phyloP scores from a whole-genome alignment of 2,113 vertebrate genomes.

The Corydoras sp. region DNA sequence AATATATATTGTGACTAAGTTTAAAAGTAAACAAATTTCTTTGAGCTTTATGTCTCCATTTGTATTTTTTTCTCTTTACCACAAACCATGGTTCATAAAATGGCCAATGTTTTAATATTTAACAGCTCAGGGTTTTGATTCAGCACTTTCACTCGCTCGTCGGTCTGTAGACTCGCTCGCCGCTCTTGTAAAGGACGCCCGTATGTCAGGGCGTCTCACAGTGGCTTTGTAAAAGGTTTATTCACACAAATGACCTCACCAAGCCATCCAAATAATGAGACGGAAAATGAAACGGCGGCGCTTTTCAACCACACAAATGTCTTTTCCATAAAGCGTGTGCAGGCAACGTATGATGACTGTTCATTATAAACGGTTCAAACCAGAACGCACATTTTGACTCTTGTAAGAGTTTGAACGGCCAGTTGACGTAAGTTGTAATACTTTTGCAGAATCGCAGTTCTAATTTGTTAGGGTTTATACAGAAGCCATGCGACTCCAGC shows the following conservation, averaged over 20 bases:
- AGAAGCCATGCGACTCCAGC: no score
- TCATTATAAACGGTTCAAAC: no score
- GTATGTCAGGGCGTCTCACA: constrained; percentile 21
- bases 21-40: neutral
- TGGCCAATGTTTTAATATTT: constrained; percentile 15
- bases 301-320: constrained; percentile 39
- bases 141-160: constrained; percentile 42
- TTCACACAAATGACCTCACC: constrained; percentile 54
- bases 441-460: no score
- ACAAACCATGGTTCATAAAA: constrained; percentile 32
- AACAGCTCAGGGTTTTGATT: constrained; percentile 22
- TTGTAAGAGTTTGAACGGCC: no score
- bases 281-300: constrained; percentile 50
- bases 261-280: constrained; percentile 42
- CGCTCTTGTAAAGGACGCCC: constrained; percentile 24
- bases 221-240: constrained; percentile 41
- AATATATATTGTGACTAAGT: neutral
- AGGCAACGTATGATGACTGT: neutral
- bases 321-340: constrained; percentile 37
- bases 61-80: neutral
- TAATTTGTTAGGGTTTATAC: no score
- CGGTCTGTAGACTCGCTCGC: constrained; percentile 41
- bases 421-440: no score
- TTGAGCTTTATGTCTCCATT: neutral
- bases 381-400: no score